A percentile compares a stretch with the other conserved stretches of the same genome.
phyloP scores from a whole-genome alignment of 2,113 vertebrate genomes.

The Menura novaehollandiae region DNA sequence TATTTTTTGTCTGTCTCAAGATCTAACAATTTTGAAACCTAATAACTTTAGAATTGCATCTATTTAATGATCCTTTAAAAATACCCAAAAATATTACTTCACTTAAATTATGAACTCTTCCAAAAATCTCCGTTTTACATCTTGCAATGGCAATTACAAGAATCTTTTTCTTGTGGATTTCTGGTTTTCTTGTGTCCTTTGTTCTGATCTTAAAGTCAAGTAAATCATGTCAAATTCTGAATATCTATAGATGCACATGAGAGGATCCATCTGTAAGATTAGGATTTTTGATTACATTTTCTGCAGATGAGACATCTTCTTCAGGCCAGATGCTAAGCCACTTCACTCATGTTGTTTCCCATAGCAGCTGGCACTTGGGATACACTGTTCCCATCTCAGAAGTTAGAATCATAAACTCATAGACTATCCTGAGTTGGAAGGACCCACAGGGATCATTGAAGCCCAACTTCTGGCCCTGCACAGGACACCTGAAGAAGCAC shows the following conservation, averaged over 20 bases:
- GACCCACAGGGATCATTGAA: fast-evolving
- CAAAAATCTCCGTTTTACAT: background rate
- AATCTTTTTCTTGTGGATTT: background rate
- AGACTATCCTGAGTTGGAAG: background rate
- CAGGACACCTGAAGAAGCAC: background rate
- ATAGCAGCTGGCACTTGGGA: background rate
- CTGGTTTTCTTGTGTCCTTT: background rate
- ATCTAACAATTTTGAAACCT: background rate
- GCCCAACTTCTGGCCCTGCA: background rate
- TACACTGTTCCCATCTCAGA: background rate
- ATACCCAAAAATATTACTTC: background rate
- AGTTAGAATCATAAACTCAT: background rate
- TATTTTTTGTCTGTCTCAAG: background rate
- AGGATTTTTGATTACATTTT: background rate
- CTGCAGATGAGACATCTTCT: background rate
- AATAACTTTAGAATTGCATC: background rate
- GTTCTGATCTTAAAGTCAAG: background rate
- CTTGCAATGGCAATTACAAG: background rate
- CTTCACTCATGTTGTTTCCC: background rate
- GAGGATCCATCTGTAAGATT: background rate
- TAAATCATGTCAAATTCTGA: background rate
- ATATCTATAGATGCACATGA: background rate
- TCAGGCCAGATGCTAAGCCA: background rate
- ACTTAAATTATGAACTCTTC: background rate
- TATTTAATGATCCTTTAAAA: background rate